These are phyloP conservation scores for Cecidostiba fungosa DNA, from an alignment of 2,888 invertebrate species.

Conservation along the genomic window DNA sequence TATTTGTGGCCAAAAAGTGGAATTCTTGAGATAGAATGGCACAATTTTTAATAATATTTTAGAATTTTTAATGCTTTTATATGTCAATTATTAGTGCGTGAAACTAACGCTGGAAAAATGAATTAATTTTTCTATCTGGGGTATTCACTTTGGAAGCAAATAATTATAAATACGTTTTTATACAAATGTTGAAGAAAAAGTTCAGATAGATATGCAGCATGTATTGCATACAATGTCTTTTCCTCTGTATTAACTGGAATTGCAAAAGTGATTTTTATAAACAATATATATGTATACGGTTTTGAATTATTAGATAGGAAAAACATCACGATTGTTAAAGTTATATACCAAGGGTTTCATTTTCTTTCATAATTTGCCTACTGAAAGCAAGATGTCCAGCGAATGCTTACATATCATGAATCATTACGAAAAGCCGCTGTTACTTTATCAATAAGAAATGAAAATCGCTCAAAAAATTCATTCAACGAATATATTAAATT, in stretches of 20 bases:
- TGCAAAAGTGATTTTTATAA: slow-evolving; percentile 56
- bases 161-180: slow-evolving; percentile 55
- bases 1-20: slow-evolving; percentile 55
- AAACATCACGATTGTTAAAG: neutral
- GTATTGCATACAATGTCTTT: slow-evolving; percentile 44
- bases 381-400: neutral
- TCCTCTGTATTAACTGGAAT: slow-evolving; percentile 53
- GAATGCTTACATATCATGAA: slow-evolving; percentile 22
- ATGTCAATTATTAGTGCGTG: slow-evolving; percentile 49
- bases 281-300: slow-evolving; percentile 35
- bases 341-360: neutral
- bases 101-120: slow-evolving; percentile 28
- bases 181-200: slow-evolving; percentile 53
- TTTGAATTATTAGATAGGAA: slow-evolving; percentile 36
- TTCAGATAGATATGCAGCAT: slow-evolving; percentile 55
- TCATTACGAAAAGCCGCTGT: slow-evolving; percentile 1
- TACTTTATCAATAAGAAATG: slow-evolving; percentile 36
- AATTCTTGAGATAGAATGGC: slow-evolving; percentile 42
- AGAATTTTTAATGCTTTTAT: slow-evolving; percentile 55
- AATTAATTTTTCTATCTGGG: slow-evolving; percentile 50
- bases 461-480: slow-evolving; percentile 55
- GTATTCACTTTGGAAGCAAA: slow-evolving; percentile 46
- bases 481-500: slow-evolving; percentile 9
- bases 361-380: slow-evolving; percentile 1
- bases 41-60: slow-evolving; percentile 52